Base-by-base conservation (phyloP, 1,140 invertebrate species). In the Acromyrmex charruanus region DNA sequence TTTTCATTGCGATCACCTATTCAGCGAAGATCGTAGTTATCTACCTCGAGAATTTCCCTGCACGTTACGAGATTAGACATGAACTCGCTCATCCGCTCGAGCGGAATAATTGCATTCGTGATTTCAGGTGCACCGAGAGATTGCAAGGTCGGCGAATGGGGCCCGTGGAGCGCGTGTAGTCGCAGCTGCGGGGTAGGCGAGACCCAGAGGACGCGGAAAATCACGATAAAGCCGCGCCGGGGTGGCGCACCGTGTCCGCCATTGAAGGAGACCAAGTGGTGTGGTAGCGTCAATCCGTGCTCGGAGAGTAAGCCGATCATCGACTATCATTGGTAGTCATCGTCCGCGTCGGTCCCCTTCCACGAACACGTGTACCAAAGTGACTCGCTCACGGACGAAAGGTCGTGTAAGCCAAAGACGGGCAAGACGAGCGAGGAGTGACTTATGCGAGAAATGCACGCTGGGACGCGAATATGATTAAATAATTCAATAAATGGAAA, bases 141-240 rank as follows among this genome's bases (percentile, higher is more conserved):
- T 93, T 99, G 98, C 94, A 96, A 97, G 88, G 98, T 99, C n/a
- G 96, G 97, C 69, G 97, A 98, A 85, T 99, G 98, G 98, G 97
- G 97, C 3, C 96, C 97, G 84, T 99, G 98, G 98, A 97, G 97
- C 88, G 95, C 96, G 18, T 99, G 98, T 95, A 98, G 97, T 94
- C 97, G 97, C 91, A 97, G 97, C 55, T 98, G 98, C 93, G 98
- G 98, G 63, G 98, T 98, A 55, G 98, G 98, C 18, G 98, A 98
- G 94, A 98, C 97, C 94, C 96, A 97, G 92, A 96, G 98, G 87
- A 97, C 96, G 81, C 96, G 98, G 86, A 97, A 97, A 87, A 96
- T 99, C 28, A 94, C 97, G 74, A 97, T 97, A 92, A 97, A 97
- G 88, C 97, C 97, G 21, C 96, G 97, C 58, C 95, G 97, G 16